These are phyloP conservation scores for Anhinga rufa DNA, from an alignment of 2,113 vertebrate genomes.

Conservation along the genomic window DNA sequence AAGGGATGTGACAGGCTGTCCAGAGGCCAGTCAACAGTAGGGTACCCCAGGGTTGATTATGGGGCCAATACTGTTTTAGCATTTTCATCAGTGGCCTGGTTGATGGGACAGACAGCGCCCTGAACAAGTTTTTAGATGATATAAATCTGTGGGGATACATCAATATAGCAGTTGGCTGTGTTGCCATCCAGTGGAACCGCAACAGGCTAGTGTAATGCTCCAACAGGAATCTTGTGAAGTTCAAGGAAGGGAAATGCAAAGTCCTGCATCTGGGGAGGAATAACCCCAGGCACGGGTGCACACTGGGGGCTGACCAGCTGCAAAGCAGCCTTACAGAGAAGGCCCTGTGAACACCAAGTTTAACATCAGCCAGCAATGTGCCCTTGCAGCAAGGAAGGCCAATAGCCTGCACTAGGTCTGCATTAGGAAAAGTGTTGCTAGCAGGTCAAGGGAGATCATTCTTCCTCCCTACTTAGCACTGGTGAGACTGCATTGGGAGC, in stretches of 20 bases:
- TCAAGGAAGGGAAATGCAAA: background rate
- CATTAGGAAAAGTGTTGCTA: background rate
- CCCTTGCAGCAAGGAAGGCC: background rate
- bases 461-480: background rate
- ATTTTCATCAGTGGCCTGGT: background rate
- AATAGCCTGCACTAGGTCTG: background rate
- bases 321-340: background rate
- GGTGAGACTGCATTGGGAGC: background rate
- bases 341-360: background rate
- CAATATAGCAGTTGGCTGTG: background rate
- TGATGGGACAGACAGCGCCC: background rate
- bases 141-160: background rate
- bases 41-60: background rate
- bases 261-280: background rate
- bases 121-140: background rate
- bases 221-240: background rate
- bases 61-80: background rate
- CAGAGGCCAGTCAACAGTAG: background rate
- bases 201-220: background rate
- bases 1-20: background rate
- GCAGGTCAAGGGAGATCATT: background rate
- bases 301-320: background rate
- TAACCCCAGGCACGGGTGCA: background rate
- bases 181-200: background rate
- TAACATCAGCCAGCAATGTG: background rate